phyloP scores from a whole-genome alignment of 2,113 vertebrate species.

The Ursus arctos region DNA sequence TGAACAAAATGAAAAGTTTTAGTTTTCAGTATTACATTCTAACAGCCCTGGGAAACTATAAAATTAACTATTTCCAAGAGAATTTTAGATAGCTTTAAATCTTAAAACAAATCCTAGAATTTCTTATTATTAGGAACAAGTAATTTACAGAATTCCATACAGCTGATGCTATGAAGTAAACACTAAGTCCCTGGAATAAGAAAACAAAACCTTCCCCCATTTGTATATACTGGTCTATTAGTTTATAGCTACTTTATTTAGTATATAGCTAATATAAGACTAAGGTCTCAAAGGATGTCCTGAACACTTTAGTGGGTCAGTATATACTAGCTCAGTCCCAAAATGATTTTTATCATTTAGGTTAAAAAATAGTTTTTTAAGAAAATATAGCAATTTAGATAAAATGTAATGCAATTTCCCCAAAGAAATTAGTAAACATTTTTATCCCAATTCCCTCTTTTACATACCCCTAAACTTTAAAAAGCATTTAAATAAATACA shows the following conservation, averaged over 20 bases:
- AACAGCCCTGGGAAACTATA: slow-evolving; percentile 4
- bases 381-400: slow-evolving; percentile 54
- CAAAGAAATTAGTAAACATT: slow-evolving; percentile 49
- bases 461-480: background rate
- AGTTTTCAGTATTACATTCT: slow-evolving; percentile 52
- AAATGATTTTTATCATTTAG: slow-evolving; percentile 50
- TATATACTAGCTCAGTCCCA: background rate
- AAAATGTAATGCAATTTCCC: background rate
- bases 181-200: background rate
- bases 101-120: background rate
- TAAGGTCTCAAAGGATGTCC: background rate
- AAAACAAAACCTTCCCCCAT: background rate
- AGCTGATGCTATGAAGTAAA: slow-evolving; percentile 51
- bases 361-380: slow-evolving; percentile 42
- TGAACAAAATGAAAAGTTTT: slow-evolving; percentile 42
- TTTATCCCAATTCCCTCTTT: background rate
- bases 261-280: slow-evolving; percentile 5
- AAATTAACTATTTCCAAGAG: slow-evolving; percentile 59
- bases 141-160: slow-evolving; percentile 50
- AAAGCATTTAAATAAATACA: slow-evolving; percentile 15
- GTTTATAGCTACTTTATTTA: background rate
- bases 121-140: slow-evolving; percentile 27
- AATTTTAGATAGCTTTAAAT: slow-evolving; percentile 46
- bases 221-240: background rate
- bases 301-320: slow-evolving; percentile 7